Conservation (phyloP, 92 coral and sea anemone species). For the Bergia sp. region DNA sequence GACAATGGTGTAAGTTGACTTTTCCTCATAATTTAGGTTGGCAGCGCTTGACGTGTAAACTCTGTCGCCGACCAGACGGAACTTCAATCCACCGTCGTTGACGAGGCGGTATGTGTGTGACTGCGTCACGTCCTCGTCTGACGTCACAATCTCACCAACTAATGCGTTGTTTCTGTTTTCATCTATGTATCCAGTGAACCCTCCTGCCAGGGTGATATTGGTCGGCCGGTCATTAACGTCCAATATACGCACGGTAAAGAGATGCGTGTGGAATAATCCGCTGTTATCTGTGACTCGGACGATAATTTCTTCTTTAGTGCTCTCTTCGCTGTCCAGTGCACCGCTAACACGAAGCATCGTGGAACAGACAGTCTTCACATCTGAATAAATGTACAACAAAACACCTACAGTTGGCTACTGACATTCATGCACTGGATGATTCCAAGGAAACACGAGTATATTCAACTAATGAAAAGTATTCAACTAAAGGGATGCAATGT, state of each 20-base stretch:
- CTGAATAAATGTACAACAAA: slow-evolving; percentile 21
- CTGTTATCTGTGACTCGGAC: slow-evolving; percentile 83
- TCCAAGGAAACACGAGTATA: neutral
- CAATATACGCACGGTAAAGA: slow-evolving; percentile 67
- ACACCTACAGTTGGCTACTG: neutral
- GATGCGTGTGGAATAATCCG: slow-evolving; percentile 74
- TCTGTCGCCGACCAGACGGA: slow-evolving; percentile 57
- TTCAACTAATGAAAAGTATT: neutral
- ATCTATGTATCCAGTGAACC: slow-evolving; percentile 67
- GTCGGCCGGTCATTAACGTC: slow-evolving; percentile 90
- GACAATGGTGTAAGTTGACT: slow-evolving; percentile 55
- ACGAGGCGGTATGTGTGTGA: slow-evolving; percentile 75
- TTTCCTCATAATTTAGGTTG: slow-evolving; percentile 78
- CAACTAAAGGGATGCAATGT: neutral
- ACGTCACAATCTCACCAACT: slow-evolving; percentile 76
- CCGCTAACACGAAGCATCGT: slow-evolving; percentile 72
- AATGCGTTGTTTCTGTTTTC: slow-evolving; percentile 79
- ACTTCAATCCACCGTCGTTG: slow-evolving; percentile 72
- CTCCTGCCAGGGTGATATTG: slow-evolving; percentile 83
- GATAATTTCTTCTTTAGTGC: slow-evolving; percentile 66
- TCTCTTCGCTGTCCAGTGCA: slow-evolving; percentile 69
- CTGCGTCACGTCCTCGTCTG: slow-evolving; percentile 82
- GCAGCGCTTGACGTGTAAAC: slow-evolving; percentile 59
- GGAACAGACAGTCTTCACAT: slow-evolving; percentile 72
- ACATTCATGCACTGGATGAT: neutral